Conservation (phyloP, 2,113 vertebrate genomes). For the Gorsachius goisagi region DNA sequence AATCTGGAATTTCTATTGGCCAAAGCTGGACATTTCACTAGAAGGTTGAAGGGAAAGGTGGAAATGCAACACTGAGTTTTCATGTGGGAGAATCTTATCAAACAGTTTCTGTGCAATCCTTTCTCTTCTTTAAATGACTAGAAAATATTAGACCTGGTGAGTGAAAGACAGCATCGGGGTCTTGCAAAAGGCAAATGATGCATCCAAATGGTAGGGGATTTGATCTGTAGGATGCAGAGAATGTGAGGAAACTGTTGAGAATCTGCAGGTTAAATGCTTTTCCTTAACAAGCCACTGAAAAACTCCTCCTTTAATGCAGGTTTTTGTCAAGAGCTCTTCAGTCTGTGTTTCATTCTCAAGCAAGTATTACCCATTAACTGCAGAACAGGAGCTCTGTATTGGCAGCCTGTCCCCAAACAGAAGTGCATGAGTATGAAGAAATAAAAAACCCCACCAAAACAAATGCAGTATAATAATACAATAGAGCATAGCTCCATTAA, state of each 20-base stretch:
- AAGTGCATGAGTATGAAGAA: not conserved
- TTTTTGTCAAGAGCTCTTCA: not conserved
- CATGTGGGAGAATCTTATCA: not conserved
- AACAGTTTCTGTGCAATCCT: not conserved
- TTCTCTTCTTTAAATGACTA: not conserved
- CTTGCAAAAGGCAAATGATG: not conserved
- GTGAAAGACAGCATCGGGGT: not conserved
- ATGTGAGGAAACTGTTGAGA: not conserved
- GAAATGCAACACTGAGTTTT: not conserved
- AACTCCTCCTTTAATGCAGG: not conserved
- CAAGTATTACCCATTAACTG: slow-evolving; percentile 4
- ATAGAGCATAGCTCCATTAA: not conserved
- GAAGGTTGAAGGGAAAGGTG: not conserved
- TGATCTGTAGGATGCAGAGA: not conserved
- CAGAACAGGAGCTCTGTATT: not conserved
- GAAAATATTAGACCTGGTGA: not conserved
- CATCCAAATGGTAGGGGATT: not conserved
- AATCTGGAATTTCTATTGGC: not conserved
- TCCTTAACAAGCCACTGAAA: not conserved
- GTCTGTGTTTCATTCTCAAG: not conserved
- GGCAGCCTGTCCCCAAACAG: not conserved
- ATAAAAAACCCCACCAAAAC: too few relatives aligned
- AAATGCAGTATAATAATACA: not conserved
- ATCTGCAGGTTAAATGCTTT: not conserved
- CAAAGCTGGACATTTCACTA: not conserved